These are phyloP conservation scores for Pheosia gnoma DNA, from an alignment of 2,888 invertebrate genomes.

Conservation along the genomic window DNA sequence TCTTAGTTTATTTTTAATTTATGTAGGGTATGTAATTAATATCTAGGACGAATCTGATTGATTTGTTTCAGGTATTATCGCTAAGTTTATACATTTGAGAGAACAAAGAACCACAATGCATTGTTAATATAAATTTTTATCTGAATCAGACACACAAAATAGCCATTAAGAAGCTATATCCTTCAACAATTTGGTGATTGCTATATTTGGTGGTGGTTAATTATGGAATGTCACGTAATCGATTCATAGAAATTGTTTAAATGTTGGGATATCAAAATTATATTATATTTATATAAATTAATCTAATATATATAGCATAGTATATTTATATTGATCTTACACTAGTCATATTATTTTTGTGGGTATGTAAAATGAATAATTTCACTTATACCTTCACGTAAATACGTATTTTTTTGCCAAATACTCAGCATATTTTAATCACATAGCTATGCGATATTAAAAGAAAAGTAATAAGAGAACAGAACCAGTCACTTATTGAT, in stretches of 20 bases:
- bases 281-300: not conserved
- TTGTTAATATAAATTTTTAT: constrained; percentile 13
- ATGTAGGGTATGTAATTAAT: no score
- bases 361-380: no score
- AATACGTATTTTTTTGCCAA: no score
- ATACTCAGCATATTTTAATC: no score
- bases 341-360: no score
- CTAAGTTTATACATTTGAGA: no score
- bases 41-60: no score
- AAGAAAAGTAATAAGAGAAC: not conserved
- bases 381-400: no score
- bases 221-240: constrained; percentile 25
- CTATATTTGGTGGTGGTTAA: constrained; percentile 23
- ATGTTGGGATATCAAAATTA: not conserved
- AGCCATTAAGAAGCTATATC: constrained; percentile 16
- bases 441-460: no score
- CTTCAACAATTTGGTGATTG: constrained; percentile 24
- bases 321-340: not conserved
- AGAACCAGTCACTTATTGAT: not conserved
- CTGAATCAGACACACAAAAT: constrained; percentile 29
- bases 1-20: no score
- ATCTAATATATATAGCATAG: not conserved
- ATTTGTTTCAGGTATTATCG: no score
- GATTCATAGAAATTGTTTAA: constrained; percentile 17
- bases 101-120: not conserved